phyloP scores from a whole-genome alignment of 2,888 invertebrate genomes.

The Synanthedon formicaeformis region DNA sequence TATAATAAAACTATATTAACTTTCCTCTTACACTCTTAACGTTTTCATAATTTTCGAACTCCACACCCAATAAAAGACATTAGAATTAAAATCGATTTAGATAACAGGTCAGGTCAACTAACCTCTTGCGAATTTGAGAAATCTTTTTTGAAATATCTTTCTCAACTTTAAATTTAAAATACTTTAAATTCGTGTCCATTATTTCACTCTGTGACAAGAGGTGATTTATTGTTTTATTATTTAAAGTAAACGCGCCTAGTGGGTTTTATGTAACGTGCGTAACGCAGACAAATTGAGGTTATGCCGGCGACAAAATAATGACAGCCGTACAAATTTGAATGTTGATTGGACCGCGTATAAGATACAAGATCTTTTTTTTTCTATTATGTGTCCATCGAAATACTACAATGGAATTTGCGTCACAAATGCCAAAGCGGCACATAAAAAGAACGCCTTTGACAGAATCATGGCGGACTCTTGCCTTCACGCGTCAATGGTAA shows the following conservation, averaged over 20 bases:
- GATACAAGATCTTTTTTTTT: too few relatives aligned
- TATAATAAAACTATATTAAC: too few relatives aligned
- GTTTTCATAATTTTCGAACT: neutral
- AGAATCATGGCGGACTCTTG: too few relatives aligned
- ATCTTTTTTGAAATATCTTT: neutral
- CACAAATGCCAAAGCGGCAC: too few relatives aligned
- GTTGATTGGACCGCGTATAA: too few relatives aligned
- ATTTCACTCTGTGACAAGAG: conserved; percentile 3
- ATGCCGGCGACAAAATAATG: neutral
- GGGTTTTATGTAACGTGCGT: conserved; percentile 5
- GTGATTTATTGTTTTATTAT: conserved; percentile 11
- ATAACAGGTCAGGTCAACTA: neutral
- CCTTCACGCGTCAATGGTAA: too few relatives aligned
- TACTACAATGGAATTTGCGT: too few relatives aligned
- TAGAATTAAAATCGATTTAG: too few relatives aligned
- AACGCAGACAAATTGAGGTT: conserved; percentile 6
- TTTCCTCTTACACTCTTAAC: too few relatives aligned
- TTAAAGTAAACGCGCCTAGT: conserved; percentile 7
- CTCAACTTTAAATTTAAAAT: neutral
- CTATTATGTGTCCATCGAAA: too few relatives aligned
- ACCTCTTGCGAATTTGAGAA: neutral
- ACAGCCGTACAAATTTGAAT: neutral
- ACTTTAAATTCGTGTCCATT: conserved; percentile 3
- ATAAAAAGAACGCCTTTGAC: too few relatives aligned
- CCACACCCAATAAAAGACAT: neutral